Evolutionary conservation across 2,888 invertebrate genomes (phyloP).

Genomic region (Nudaria mundana): DNA sequence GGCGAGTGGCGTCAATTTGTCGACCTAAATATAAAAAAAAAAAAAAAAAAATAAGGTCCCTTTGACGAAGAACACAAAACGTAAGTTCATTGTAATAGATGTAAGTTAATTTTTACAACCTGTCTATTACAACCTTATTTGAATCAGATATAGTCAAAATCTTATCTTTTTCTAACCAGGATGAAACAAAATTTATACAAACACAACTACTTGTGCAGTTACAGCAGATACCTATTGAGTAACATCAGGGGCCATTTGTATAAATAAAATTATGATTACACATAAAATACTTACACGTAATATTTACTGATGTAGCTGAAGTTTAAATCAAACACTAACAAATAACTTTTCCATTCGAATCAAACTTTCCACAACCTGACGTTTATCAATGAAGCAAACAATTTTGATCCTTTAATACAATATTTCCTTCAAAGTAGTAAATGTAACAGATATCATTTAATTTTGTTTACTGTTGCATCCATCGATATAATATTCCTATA

Average conservation of each 20-base stretch:
- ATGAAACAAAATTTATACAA: too few relatives aligned
- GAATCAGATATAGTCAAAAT: too few relatives aligned
- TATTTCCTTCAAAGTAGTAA: background rate
- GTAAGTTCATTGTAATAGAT: too few relatives aligned
- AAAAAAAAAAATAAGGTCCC: too few relatives aligned
- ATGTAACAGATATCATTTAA: background rate
- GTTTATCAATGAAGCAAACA: background rate
- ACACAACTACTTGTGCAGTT: background rate
- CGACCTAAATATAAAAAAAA: too few relatives aligned
- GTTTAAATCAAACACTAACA: conserved; percentile 25
- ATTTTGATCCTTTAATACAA: background rate
- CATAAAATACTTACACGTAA: conserved; percentile 12
- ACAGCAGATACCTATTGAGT: background rate
- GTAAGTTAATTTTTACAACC: too few relatives aligned
- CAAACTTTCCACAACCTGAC: conserved; percentile 21
- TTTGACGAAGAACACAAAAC: too few relatives aligned
- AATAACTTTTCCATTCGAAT: conserved; percentile 18
- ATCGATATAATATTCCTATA: too few relatives aligned
- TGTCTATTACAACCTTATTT: too few relatives aligned
- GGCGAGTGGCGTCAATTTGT: too few relatives aligned
- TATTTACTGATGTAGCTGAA: conserved; percentile 19
- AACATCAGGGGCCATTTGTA: conserved; percentile 21
- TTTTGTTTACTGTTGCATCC: background rate
- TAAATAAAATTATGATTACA: conserved; percentile 22
- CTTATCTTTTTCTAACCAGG: too few relatives aligned